These are phyloP conservation scores for Triops longicaudatus DNA, from an alignment of 1,140 invertebrate species.

Conservation along the genomic window DNA sequence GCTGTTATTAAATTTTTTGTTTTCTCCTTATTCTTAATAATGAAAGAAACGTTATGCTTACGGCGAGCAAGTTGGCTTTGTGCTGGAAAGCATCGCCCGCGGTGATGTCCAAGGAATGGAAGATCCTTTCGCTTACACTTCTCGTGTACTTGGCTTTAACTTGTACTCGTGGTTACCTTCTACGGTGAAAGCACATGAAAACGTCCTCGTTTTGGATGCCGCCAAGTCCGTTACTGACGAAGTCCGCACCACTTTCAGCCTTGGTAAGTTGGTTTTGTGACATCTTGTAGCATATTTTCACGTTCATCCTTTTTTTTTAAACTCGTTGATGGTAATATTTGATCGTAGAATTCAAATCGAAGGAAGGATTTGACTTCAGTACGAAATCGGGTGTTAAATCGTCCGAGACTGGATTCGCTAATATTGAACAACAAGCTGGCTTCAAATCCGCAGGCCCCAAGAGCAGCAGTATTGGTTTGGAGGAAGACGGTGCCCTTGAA, in stretches of 20 bases:
- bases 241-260: slow-evolving; percentile 6
- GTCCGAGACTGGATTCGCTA: background rate
- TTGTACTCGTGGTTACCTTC: slow-evolving; percentile 20
- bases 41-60: background rate
- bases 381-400: background rate
- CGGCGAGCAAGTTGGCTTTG: slow-evolving; percentile 16
- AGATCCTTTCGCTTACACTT: slow-evolving; percentile 20
- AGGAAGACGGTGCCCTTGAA: background rate
- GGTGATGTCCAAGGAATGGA: slow-evolving; percentile 21
- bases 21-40: too few species aligned
- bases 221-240: slow-evolving; percentile 24
- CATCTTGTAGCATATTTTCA: too few species aligned
- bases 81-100: slow-evolving; percentile 9
- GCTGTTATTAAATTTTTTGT: too few species aligned
- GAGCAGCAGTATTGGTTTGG: background rate
- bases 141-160: slow-evolving; percentile 16
- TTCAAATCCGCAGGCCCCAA: background rate
- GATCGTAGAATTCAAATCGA: background rate
- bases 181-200: slow-evolving; percentile 16
- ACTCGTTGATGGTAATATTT: background rate
- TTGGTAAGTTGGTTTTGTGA: slow-evolving; percentile 1
- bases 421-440: background rate
- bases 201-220: slow-evolving; percentile 19
- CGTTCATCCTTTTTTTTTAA: too few species aligned
- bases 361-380: background rate